Conservation (phyloP, 2,797 vertebrate genomes). For the Steatocranus sp. region DNA sequence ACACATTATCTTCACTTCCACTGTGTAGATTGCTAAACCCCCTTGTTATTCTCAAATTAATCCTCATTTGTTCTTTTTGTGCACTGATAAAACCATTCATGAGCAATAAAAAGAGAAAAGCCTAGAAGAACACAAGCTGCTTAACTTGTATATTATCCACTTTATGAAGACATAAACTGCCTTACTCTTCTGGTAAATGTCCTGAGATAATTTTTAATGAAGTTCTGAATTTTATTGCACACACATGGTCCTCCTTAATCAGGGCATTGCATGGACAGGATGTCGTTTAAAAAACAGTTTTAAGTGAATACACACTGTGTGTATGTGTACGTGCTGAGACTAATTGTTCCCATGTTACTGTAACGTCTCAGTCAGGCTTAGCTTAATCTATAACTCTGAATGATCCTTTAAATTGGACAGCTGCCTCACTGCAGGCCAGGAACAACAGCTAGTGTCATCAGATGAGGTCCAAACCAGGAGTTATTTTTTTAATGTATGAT, state of each 20-base stretch:
- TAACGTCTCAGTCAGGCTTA: slow-evolving; percentile 10
- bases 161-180: background rate
- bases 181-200: background rate
- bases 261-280: slow-evolving; percentile 3
- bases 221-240: background rate
- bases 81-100: background rate
- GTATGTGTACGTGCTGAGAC: background rate
- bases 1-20: background rate
- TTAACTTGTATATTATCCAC: background rate
- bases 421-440: background rate
- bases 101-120: background rate
- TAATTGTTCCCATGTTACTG: slow-evolving; percentile 38
- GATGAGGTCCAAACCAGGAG: background rate
- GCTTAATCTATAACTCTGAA: slow-evolving; percentile 14
- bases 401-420: background rate
- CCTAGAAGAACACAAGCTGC: background rate
- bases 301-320: background rate
- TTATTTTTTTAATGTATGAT: background rate
- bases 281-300: background rate
- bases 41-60: background rate
- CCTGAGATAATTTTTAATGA: background rate
- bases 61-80: background rate
- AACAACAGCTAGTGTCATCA: slow-evolving; percentile 19
- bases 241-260: background rate
- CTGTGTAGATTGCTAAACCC: background rate